Evolutionary conservation across 2,888 invertebrate genomes (phyloP), one percentile per base, ranked within the genome.

Genomic region (Molanna angustata): DNA sequence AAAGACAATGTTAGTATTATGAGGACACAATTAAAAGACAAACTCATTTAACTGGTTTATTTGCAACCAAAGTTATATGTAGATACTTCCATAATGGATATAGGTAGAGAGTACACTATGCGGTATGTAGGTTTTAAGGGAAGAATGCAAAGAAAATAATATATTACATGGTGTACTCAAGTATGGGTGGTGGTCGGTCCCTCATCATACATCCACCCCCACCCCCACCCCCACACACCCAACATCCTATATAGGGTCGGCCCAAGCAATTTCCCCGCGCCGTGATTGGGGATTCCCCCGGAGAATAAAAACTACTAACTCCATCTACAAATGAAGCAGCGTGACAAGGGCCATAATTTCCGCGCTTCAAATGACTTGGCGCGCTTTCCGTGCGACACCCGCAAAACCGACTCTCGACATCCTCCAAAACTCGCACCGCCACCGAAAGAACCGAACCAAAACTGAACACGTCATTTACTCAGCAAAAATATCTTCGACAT

Each of bases 311-410:
- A 49, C 53, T 53, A 56, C 58, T 56, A 57, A 55, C 59, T 59
- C 59, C 59, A 57, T 59, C 59, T 59, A 53, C 59, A 59, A 59
- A 59, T 59, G 59, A 57, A 57, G 57, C 57, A 46, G 49, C 55
- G 57, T 59, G 59, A 57, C 59, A 57, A 50, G 57, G 52, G 52
- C 56, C 51, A 57, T 59, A 59, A 59, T 54, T 59, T 54, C 56
- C 22, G 54, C 44, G 54, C 53, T 46, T 43, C 45, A 55, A 52
- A 55, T 55, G 46, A 52, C 52, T 55, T 46, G 47, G 18, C 31
- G 39, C 22, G 44, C 31, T 45, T 39, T 45, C 39, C 50, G 21
- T 40, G 13, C 48, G 18, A 22, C n/a, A 27, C 31, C 14, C 35
- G 20, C 31, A 41, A 21, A 33, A 46, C 27, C 27, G 4, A 4